Evolutionary conservation across 37 sponge, comb jelly and placozoan species (phyloP).

Genomic region (Hexactinellida sp.): DNA sequence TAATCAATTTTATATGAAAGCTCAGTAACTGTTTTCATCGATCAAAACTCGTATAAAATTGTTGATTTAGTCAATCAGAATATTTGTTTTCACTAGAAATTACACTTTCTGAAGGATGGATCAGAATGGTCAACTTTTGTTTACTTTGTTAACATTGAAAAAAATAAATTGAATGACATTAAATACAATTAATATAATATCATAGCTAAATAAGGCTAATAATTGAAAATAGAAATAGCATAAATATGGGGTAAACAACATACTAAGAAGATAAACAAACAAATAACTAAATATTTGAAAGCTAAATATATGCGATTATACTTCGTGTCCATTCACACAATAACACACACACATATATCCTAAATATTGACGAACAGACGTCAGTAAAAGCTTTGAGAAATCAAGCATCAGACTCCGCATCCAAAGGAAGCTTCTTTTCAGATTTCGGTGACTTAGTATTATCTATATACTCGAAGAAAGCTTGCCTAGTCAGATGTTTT

Average conservation of each 20-base stretch:
- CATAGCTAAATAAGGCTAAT: neutral
- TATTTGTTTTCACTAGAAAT: no score
- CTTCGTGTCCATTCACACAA: neutral
- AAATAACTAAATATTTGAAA: neutral
- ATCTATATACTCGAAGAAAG: neutral
- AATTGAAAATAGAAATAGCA: conserved; percentile 14
- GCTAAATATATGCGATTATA: conserved; percentile 1
- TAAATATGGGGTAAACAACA: neutral
- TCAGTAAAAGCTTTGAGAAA: neutral
- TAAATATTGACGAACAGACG: neutral
- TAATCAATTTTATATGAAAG: no score
- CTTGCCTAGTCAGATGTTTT: conserved; percentile 24
- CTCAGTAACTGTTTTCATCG: no score
- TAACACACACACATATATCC: neutral
- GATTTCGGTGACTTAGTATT: neutral
- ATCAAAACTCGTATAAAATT: no score
- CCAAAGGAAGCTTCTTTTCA: neutral
- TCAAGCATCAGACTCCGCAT: neutral
- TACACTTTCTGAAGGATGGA: no score
- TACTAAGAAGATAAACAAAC: neutral
- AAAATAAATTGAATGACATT: no score
- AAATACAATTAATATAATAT: no score
- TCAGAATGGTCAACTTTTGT: no score
- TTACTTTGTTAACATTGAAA: no score
- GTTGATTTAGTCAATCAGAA: no score